Base-by-base conservation (phyloP, 2,113 vertebrate genomes). In the Salvelinus fontinalis region DNA sequence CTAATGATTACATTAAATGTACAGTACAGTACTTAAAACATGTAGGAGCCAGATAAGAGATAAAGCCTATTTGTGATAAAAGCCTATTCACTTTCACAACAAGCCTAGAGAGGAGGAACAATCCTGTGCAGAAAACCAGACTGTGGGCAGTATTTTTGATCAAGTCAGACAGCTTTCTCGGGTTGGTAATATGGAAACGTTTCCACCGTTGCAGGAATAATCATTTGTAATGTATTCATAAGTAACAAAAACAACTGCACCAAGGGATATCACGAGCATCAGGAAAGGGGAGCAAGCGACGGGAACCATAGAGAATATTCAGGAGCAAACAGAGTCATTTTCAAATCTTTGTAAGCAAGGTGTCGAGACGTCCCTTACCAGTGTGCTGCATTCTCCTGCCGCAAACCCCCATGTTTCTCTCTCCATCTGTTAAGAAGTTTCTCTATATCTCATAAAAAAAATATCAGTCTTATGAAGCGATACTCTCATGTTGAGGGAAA, bases 181-280 rank as follows among this genome's bases (percentile, higher is more conserved):
- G 9, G 71, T 79, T 20, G 65, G 78, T 88, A 87, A 89, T 89
- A 86, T 89, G 90, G 86, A 91, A 89, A 86, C 82, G 86, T 9
- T 39, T 39, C 39, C 8, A 39, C 39, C 8, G 8, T 0, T 39
- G 39, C 39, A 9, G 39, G 39, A 86, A 82, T 82, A 57, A 84
- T 86, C 84, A 88, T 89, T 84, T 75, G 79, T 87, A 91, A 92
- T 87, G 84, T 83, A 89, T 89, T 91, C 85, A 78, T 85, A 75
- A 82, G 85, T 81, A 84, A 89, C 80, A 91, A 9, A 39, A 39
- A 39, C 8, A 39, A 39, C 9, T 9, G 39, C 39, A 39, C 8
- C 39, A 39, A 39, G 39, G 39, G 8, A 39, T 39, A 39, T 9
- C 39, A 9, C 39, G 9, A 9, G 39, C 8, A 9, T 9, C 8